Base-by-base conservation (phyloP, 2,888 invertebrate species). In the Julus scanicus region DNA sequence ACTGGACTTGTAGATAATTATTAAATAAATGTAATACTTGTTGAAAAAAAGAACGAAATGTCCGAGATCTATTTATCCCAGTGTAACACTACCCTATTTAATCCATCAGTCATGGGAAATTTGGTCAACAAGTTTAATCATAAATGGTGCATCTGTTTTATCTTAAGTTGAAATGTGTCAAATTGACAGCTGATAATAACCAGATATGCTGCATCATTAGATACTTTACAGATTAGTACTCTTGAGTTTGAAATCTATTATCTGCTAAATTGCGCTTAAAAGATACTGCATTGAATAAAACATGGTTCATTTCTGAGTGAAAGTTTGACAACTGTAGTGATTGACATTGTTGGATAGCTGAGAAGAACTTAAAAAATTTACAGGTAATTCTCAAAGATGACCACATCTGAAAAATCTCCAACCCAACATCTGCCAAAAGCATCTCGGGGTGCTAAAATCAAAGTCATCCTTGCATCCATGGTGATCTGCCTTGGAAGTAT, bases 401-500 rank as follows among this genome's bases (percentile, higher is more conserved):
- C 63, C n/a, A 63, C 63, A n/a, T 5, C n/a, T 63, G 8, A n/a
- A 20, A 63, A 63, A n/a, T 17, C 13, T 63, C 13, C 63, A 63
- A 5, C n/a, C 8, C 17, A 63, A 63, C 17, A 20, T 3, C n/a
- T 63, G 3, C 84, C 84, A 11, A 84, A 84, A 84, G 84, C 84
- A 84, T 84, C 84, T 15, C 39, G 84, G 4, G 40, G 44, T 17
- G 84, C 84, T 39, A 84, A 84, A 84, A 44, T 84, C 39, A 86
- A 86, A 49, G 86, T 48, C 44, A 48, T 87, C 29, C n/a, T 83
- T 15, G 40, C 87, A 20, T 80, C 86, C 48, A 44, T 88, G 11
- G 71, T 88, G 5, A 86, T 84, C 40, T 88, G 88, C 44, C 86
- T 88, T 44, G 86, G 63, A 15, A 44, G 29, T 17, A n/a, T 88